phyloP scores from a whole-genome alignment of 2,113 vertebrate species.

The Cricetomys ansorgei region DNA sequence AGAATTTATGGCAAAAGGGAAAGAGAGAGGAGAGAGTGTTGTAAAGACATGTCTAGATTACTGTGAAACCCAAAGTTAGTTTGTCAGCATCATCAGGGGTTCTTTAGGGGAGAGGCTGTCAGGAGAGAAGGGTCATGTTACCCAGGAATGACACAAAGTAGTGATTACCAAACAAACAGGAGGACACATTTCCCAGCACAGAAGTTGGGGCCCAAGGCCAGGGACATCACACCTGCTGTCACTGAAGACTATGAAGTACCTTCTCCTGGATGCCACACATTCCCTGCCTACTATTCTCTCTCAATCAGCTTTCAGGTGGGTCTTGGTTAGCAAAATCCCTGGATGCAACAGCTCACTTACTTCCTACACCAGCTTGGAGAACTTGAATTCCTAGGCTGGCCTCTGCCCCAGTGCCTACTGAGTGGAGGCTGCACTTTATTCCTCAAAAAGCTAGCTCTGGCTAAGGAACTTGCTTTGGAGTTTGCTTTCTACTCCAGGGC shows the following conservation, averaged over 20 bases:
- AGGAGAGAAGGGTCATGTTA: neutral
- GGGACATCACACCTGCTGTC: too few relatives aligned
- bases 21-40: neutral
- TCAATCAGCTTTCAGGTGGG: neutral
- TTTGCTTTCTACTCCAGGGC: neutral
- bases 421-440: neutral
- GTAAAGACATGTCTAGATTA: neutral
- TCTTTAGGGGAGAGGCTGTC: neutral
- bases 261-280: neutral
- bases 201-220: neutral
- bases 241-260: neutral
- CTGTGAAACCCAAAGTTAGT: neutral
- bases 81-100: neutral
- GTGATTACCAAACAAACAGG: neutral
- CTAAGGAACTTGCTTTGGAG: neutral
- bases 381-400: too few relatives aligned
- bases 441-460: neutral
- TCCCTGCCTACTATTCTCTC: neutral
- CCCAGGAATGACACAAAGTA: neutral
- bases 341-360: neutral
- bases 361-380: neutral
- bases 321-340: neutral
- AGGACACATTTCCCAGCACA: neutral
- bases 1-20: neutral
- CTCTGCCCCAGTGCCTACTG: neutral